phyloP scores from a whole-genome alignment of 2,888 invertebrate species.

The Hedychridium roseum region DNA sequence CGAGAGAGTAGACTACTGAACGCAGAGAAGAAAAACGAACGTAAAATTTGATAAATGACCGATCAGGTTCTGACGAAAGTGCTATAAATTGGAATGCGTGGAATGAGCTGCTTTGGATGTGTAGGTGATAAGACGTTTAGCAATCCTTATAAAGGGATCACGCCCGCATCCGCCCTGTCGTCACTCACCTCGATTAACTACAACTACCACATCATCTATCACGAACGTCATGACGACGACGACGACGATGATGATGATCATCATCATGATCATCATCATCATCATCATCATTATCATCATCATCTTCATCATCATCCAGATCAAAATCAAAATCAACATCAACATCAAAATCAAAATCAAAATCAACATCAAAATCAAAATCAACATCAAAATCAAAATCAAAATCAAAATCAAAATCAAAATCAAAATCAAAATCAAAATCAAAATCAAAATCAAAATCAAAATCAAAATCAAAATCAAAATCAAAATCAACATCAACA shows the following conservation, averaged over 20 bases:
- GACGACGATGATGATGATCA: not conserved
- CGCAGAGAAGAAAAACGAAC: not conserved
- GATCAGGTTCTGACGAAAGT: conserved; percentile 46
- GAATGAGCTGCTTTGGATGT: conserved; percentile 65
- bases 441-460: conserved; percentile 6
- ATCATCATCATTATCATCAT: too few relatives aligned
- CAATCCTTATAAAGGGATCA: conserved; percentile 59
- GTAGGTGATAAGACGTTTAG: conserved; percentile 66
- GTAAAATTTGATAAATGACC: conserved; percentile 23
- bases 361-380: conserved; percentile 7
- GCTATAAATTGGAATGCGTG: conserved; percentile 59
- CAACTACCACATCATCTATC: conserved; percentile 28
- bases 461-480: not conserved
- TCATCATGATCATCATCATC: not conserved
- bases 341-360: not conserved
- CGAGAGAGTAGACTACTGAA: too few relatives aligned
- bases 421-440: conserved; percentile 1
- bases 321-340: not conserved
- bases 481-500: not conserved
- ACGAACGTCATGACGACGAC: conserved; percentile 24
- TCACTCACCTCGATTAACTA: conserved; percentile 38
- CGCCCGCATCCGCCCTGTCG: conserved; percentile 44
- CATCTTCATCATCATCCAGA: not conserved
- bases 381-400: not conserved
- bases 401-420: not conserved